A percentile compares a stretch with the other conserved stretches of the same genome.
Conservation (phyloP, 2,797 vertebrate genomes). For the Catharus ustulatus region DNA sequence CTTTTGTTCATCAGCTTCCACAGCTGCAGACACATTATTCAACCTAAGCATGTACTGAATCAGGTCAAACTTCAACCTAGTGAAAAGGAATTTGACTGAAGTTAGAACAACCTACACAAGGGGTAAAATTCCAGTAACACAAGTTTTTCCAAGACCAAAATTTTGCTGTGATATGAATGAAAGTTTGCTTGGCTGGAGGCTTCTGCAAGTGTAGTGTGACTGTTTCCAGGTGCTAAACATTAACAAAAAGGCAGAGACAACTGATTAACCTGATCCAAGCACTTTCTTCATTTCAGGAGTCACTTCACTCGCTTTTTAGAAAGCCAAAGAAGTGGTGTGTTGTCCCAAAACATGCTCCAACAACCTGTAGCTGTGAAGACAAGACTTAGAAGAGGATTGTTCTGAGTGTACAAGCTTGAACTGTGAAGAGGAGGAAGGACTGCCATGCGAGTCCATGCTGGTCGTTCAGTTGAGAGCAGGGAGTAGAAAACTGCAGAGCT, state of each 20-base stretch:
- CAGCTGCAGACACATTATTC: neutral
- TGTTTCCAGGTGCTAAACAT: neutral
- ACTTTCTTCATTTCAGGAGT: neutral
- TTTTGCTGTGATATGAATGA: neutral
- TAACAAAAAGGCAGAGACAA: neutral
- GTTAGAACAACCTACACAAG: neutral
- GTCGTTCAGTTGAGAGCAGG: neutral
- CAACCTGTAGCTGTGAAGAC: neutral
- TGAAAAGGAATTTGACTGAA: neutral
- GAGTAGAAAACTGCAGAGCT: neutral
- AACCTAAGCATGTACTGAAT: neutral
- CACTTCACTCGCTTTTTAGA: neutral
- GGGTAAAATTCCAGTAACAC: neutral
- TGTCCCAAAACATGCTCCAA: neutral
- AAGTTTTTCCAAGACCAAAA: neutral
- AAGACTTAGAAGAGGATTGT: neutral
- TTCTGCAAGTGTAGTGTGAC: neutral
- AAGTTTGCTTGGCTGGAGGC: neutral
- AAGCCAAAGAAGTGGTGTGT: neutral
- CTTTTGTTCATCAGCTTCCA: neutral
- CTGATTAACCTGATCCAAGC: neutral
- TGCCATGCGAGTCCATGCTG: fast-evolving
- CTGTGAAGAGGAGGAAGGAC: neutral
- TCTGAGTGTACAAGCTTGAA: neutral
- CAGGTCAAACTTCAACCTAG: neutral